These are phyloP conservation scores for Periophthalmus modestus DNA, from an alignment of 2,113 vertebrate genomes.

Conservation along the genomic window DNA sequence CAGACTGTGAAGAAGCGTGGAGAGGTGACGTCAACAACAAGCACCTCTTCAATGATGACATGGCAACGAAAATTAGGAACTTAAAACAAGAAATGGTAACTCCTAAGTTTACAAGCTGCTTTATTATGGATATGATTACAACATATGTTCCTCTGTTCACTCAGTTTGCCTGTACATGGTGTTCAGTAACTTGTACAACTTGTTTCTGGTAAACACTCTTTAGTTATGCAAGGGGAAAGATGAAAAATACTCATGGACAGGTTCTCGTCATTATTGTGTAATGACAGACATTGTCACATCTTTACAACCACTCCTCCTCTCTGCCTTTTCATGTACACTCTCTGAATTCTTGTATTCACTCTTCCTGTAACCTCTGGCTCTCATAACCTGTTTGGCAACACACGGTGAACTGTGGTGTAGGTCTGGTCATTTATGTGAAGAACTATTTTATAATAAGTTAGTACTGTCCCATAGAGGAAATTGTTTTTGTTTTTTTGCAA, in stretches of 20 bases:
- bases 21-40: slow-evolving; percentile 28
- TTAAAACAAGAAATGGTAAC: slow-evolving; percentile 87
- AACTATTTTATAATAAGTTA: no score
- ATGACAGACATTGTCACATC: slow-evolving; percentile 27
- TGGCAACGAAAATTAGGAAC: slow-evolving; percentile 79
- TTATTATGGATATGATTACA: neutral
- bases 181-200: slow-evolving; percentile 35
- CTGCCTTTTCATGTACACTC: slow-evolving; percentile 8
- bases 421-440: no score
- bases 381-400: neutral
- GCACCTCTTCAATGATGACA: slow-evolving; percentile 10
- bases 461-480: no score
- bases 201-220: slow-evolving; percentile 22
- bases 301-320: slow-evolving; percentile 29
- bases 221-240: neutral
- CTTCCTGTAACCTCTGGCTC: neutral
- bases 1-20: slow-evolving; percentile 48
- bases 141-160: neutral
- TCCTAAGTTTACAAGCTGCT: neutral
- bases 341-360: slow-evolving; percentile 28
- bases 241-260: slow-evolving; percentile 10
- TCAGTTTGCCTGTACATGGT: neutral
- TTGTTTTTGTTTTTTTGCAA: no score
- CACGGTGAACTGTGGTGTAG: neutral
- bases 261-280: slow-evolving; percentile 15